Conservation (phyloP, 2,888 invertebrate species). For the Gisinianus flammeolus region DNA sequence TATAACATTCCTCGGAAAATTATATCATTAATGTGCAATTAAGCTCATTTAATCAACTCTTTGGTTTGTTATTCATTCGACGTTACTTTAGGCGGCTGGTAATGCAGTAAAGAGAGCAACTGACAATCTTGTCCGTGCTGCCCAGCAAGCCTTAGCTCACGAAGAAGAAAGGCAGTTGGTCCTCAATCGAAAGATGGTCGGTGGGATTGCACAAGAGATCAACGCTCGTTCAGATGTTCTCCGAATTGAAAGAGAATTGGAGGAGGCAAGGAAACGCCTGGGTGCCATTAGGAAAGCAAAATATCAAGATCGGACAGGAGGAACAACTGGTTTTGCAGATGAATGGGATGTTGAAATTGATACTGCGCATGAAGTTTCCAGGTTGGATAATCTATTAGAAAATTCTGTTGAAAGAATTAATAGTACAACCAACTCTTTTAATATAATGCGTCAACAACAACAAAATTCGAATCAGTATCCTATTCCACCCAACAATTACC, state of each 20-base stretch:
- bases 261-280: conserved; percentile 87
- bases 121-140: conserved; percentile 94
- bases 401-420: conserved; percentile 57
- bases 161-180: conserved; percentile 91
- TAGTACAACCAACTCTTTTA: conserved; percentile 56
- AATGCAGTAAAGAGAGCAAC: conserved; percentile 97
- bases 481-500: background rate
- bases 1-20: background rate
- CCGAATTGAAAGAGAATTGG: conserved; percentile 90
- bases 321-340: conserved; percentile 59
- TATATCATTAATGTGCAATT: background rate
- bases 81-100: conserved; percentile 86
- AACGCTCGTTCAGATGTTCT: conserved; percentile 85
- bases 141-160: conserved; percentile 87
- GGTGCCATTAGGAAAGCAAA: conserved; percentile 92
- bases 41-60: background rate
- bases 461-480: background rate
- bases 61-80: background rate
- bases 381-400: conserved; percentile 56
- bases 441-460: conserved; percentile 53
- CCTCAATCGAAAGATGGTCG: conserved; percentile 91
- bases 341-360: conserved; percentile 56
- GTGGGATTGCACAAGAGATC: conserved; percentile 95
- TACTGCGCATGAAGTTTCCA: conserved; percentile 54
- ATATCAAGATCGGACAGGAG: conserved; percentile 75